phyloP scores from a whole-genome alignment of 2,888 invertebrate genomes.

The Sarcophaga caerulescens region DNA sequence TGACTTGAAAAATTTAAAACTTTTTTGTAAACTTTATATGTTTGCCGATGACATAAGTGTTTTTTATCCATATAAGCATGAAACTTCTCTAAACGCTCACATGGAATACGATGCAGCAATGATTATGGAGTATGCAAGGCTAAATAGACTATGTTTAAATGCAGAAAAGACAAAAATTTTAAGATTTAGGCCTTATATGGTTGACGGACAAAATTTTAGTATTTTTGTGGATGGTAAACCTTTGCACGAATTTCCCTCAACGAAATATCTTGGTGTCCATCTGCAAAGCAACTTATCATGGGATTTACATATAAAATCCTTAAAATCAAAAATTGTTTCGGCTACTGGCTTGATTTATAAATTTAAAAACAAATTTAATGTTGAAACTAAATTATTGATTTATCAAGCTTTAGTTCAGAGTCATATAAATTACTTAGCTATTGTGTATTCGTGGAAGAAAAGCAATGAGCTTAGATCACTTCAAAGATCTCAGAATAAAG shows the following conservation, averaged over 20 bases:
- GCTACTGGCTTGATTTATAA: no score
- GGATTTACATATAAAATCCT: no score
- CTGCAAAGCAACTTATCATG: slow-evolving; percentile 10
- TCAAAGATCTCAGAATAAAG: slow-evolving; percentile 14
- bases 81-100: no score
- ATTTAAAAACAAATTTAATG: no score
- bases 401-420: slow-evolving; percentile 1
- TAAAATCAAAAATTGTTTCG: not conserved
- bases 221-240: not conserved
- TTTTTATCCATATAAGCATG: not conserved
- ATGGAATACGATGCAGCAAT: no score
- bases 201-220: not conserved
- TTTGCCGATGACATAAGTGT: not conserved
- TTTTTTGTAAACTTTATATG: not conserved
- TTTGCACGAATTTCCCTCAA: not conserved
- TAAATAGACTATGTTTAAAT: not conserved
- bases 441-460: not conserved
- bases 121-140: not conserved
- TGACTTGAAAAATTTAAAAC: slow-evolving; percentile 15
- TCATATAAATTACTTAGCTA: not conserved
- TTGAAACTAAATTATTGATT: no score
- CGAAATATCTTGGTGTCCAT: not conserved
- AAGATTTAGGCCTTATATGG: not conserved
- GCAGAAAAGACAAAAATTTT: no score
- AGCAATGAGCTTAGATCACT: slow-evolving; percentile 7